These are phyloP conservation scores for Entelurus aequoreus DNA, from an alignment of 2,113 vertebrate species.

Conservation along the genomic window DNA sequence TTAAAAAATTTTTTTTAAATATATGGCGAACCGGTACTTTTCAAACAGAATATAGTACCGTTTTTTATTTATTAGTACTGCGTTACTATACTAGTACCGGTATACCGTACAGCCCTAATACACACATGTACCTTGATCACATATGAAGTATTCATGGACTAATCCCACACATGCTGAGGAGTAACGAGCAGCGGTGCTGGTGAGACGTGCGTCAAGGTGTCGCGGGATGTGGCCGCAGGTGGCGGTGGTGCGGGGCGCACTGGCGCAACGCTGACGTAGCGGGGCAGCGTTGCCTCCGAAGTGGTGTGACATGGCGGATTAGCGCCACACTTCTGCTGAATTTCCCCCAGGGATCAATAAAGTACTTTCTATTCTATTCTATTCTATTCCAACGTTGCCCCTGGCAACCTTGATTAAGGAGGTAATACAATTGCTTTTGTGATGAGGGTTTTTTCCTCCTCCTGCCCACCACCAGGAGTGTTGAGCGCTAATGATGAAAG, in stretches of 20 bases:
- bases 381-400: constrained; percentile 43
- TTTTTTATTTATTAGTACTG: too few relatives aligned
- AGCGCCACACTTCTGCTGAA: too few relatives aligned
- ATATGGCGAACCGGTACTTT: too few relatives aligned
- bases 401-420: constrained; percentile 62
- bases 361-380: too few relatives aligned
- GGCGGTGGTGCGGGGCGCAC: not conserved
- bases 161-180: constrained; percentile 25
- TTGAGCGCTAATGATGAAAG: not conserved
- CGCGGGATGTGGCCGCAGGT: not conserved
- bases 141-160: constrained; percentile 32
- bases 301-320: not conserved
- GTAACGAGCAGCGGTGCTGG: constrained; percentile 36
- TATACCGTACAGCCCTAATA: not conserved
- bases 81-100: too few relatives aligned
- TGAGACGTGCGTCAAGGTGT: constrained; percentile 30
- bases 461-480: not conserved
- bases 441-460: constrained; percentile 33
- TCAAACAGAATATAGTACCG: too few relatives aligned
- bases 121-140: constrained; percentile 14
- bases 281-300: constrained; percentile 47
- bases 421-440: constrained; percentile 42
- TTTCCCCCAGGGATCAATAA: too few relatives aligned
- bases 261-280: constrained; percentile 11
- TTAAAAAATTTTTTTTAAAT: too few relatives aligned